Conservation (phyloP, 2,888 invertebrate genomes). For the Andrena dorsata region DNA sequence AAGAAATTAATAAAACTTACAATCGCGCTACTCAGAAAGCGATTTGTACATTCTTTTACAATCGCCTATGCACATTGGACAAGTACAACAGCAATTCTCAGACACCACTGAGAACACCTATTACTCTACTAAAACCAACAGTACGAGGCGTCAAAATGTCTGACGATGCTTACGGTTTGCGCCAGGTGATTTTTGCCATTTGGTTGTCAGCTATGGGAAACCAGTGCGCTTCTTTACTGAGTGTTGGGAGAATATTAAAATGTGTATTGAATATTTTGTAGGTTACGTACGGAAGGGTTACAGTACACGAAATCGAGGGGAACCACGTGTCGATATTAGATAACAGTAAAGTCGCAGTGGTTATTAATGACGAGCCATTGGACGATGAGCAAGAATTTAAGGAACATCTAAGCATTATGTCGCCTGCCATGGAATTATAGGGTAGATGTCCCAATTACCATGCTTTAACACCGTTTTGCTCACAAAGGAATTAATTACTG, state of each 20-base stretch:
- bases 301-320: constrained; percentile 89
- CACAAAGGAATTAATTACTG: too few relatives aligned
- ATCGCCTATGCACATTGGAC: constrained; percentile 3
- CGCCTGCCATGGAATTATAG: fast-evolving
- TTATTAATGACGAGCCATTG: constrained; percentile 79
- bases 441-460: too few relatives aligned
- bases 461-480: too few relatives aligned
- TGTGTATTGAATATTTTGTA: constrained; percentile 61
- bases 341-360: constrained; percentile 87
- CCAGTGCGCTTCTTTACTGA: neutral
- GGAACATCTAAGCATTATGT: neutral
- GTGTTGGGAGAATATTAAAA: neutral
- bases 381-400: constrained; percentile 64
- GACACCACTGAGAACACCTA: constrained; percentile 87
- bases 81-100: constrained; percentile 84
- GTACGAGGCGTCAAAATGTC: constrained; percentile 86
- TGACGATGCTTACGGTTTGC: constrained; percentile 89
- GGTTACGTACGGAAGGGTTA: constrained; percentile 87
- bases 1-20: neutral
- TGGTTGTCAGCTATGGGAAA: neutral
- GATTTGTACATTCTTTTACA: constrained; percentile 43
- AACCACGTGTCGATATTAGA: constrained; percentile 90
- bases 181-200: constrained; percentile 76
- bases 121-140: constrained; percentile 89
- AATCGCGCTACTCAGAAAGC: constrained; percentile 14